phyloP scores from a whole-genome alignment of 2,113 vertebrate genomes.

The Nycticorax nycticorax region DNA sequence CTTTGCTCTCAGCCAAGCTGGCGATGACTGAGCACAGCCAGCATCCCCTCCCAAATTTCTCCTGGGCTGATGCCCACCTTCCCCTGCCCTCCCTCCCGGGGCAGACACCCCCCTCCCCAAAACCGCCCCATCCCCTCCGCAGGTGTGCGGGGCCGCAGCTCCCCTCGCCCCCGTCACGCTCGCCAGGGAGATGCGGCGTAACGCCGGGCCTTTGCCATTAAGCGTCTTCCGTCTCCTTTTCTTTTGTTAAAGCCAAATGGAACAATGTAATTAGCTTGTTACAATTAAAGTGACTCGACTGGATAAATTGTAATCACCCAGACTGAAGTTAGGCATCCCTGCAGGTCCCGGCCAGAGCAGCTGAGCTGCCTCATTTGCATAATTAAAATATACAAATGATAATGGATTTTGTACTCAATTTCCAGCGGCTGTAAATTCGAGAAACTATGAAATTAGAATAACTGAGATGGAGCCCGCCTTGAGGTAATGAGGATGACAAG shows the following conservation, averaged over 20 bases:
- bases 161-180: neutral
- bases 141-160: neutral
- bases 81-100: neutral
- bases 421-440: conserved; percentile 99
- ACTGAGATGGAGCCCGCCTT: conserved; percentile 88
- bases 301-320: conserved; percentile 99
- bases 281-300: conserved; percentile 99
- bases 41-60: accelerated
- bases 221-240: conserved; percentile 83
- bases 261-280: conserved; percentile 99
- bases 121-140: accelerated
- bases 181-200: neutral
- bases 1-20: neutral
- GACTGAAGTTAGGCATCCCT: conserved; percentile 99
- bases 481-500: conserved; percentile 88
- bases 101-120: neutral
- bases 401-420: conserved; percentile 99
- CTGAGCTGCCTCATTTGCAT: conserved; percentile 99
- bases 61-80: neutral
- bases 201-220: conserved; percentile 76
- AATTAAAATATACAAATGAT: conserved; percentile 99
- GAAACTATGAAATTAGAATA: conserved; percentile 99
- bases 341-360: conserved; percentile 95
- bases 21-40: accelerated
- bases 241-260: conserved; percentile 99